Evolutionary conservation across 2,888 invertebrate genomes (phyloP), one percentile per base, ranked within the genome.

Genomic region (Melieria picta): DNA sequence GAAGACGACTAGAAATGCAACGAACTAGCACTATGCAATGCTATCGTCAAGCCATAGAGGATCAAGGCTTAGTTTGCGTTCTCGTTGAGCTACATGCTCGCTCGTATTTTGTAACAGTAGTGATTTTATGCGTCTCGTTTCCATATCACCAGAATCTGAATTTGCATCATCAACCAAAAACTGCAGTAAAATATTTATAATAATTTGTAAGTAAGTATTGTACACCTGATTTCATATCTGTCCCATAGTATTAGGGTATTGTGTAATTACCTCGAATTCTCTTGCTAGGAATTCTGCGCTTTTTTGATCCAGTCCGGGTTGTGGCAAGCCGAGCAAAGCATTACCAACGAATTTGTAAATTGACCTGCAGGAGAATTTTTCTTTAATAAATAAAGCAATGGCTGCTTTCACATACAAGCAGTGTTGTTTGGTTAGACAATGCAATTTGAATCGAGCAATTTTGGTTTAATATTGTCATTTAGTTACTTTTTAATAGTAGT

Each of bases 301-400:
- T 45, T 77, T 75, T 4, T 71, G 60, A 72, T 77, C 76, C 13
- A 86, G 48, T 5, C 77, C 75, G 10, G 77, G 75, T 67, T 83
- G 85, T 4, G 85, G 84, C 10, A 82, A 78, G 0, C 85, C 85
- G n/a, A 80, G 73, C 71, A 86, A 76, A 0, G 82, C 82, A 60
- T 82, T 82, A 43, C 82, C 80, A 4, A 85, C n/a, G 74, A 83
- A 85, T 48, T 70, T 75, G 55, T 85, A 85, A 46, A 83, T 79
- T 58, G 79, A 77, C 57, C 86, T 85, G 60, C 55, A 76, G 30
- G 2, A 30, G 30, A 30, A 30, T 30, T 30, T 30, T 30, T 30
- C 3, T 30, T 3, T 30, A 70, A 45, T 5, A 60, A 52, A 48
- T 4, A 50, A 47, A 50, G 30, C 30, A 30, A 30, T 30, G 30